phyloP scores from a whole-genome alignment of 2,888 invertebrate genomes.

The Thyatira batis region DNA sequence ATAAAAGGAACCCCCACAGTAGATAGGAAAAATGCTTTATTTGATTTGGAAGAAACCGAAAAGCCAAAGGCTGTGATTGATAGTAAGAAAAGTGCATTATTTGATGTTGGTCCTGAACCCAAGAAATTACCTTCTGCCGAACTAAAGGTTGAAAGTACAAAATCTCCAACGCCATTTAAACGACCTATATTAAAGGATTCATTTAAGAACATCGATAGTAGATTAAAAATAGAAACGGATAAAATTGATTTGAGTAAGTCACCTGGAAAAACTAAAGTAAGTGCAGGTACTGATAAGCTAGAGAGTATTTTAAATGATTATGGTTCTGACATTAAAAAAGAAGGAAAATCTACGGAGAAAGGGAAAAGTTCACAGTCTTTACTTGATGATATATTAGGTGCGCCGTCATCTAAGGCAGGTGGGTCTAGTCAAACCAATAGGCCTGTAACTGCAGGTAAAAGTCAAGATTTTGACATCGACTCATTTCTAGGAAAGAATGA shows the following conservation, averaged over 20 bases:
- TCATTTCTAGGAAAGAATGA: conserved; percentile 59
- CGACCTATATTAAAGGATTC: conserved; percentile 58
- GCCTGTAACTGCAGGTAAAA: conserved; percentile 50
- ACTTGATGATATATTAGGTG: conserved; percentile 81
- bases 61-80: conserved; percentile 35
- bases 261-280: conserved; percentile 54
- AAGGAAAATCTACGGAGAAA: conserved; percentile 50
- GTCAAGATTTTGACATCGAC: conserved; percentile 65
- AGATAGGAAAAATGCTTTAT: conserved; percentile 66
- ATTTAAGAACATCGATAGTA: conserved; percentile 40
- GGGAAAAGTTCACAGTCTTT: conserved; percentile 73
- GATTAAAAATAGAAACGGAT: conserved; percentile 28
- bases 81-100: conserved; percentile 43
- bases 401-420: conserved; percentile 55
- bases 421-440: conserved; percentile 36
- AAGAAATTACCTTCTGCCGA: conserved; percentile 36
- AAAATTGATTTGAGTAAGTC: conserved; percentile 43
- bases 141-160: conserved; percentile 35
- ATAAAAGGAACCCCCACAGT: conserved; percentile 52
- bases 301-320: conserved; percentile 54
- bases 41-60: conserved; percentile 57
- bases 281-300: conserved; percentile 52
- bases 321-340: conserved; percentile 47
- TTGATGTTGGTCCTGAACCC: conserved; percentile 42
- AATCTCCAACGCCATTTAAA: conserved; percentile 49